These are phyloP conservation scores for Phyllotis vaccarum DNA, from an alignment of 2,797 vertebrate species.

Conservation along the genomic window DNA sequence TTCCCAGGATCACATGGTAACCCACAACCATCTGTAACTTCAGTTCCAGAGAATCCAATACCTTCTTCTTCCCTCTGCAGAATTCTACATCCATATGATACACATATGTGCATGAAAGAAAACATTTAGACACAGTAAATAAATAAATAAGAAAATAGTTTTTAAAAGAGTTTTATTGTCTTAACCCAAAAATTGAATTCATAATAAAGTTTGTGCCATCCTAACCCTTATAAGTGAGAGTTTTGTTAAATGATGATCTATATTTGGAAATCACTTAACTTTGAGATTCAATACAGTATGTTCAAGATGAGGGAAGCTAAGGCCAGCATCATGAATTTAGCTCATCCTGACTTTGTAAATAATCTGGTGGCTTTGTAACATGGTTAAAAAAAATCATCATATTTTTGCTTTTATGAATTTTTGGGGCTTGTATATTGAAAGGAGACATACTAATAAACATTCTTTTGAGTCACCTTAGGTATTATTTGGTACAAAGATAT, in stretches of 20 bases:
- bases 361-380: background rate
- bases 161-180: background rate
- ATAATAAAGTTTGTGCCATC: background rate
- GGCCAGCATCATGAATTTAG: background rate
- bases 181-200: conserved; percentile 16
- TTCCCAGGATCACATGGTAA: no score
- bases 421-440: background rate
- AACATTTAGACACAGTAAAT: background rate
- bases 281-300: background rate
- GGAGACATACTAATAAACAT: background rate
- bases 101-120: background rate
- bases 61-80: background rate
- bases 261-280: conserved; percentile 27
- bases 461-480: background rate
- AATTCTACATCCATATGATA: background rate
- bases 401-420: conserved; percentile 11
- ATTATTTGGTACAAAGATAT: background rate
- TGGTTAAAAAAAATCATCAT: background rate
- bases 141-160: background rate
- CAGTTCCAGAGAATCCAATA: background rate
- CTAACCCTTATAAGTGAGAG: background rate
- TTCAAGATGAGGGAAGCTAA: background rate
- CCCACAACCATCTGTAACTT: background rate
- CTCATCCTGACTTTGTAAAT: background rate
- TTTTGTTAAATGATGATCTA: background rate